These are phyloP conservation scores for Scytalopus superciliaris DNA, from an alignment of 2,113 vertebrate genomes.

Conservation along the genomic window DNA sequence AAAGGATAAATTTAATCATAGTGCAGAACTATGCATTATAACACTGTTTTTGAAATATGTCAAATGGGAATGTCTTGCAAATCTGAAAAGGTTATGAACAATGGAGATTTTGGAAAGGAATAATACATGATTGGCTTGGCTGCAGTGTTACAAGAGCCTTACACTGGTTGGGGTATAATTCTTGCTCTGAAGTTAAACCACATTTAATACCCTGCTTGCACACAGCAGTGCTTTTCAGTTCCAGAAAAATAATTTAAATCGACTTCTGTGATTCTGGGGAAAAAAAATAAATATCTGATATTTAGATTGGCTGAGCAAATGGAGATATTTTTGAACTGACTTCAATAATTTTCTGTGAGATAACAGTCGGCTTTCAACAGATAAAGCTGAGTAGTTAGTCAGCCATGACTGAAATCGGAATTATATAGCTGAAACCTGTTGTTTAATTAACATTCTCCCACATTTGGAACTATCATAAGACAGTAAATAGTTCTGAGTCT, in stretches of 20 bases:
- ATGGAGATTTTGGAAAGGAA: neutral
- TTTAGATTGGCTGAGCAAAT: constrained; percentile 20
- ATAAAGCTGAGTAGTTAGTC: neutral
- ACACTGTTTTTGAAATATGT: neutral
- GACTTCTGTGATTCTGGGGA: neutral
- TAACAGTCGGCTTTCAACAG: constrained; percentile 21
- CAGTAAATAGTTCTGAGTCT: neutral
- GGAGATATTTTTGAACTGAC: neutral
- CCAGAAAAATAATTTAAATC: neutral
- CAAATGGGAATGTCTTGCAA: neutral
- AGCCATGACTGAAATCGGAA: neutral
- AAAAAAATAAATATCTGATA: neutral
- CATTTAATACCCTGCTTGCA: neutral
- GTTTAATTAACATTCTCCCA: neutral
- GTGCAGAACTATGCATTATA: neutral
- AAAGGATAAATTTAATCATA: neutral
- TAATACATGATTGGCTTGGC: neutral
- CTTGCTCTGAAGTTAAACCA: neutral
- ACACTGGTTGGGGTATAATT: neutral
- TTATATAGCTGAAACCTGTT: neutral
- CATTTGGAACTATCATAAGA: neutral
- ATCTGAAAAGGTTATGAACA: neutral
- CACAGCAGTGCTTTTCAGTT: neutral
- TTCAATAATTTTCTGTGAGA: neutral
- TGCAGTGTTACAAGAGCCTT: neutral